These are phyloP conservation scores for Drosophila greeni DNA, from an alignment of 2,888 invertebrate genomes.

Conservation along the genomic window DNA sequence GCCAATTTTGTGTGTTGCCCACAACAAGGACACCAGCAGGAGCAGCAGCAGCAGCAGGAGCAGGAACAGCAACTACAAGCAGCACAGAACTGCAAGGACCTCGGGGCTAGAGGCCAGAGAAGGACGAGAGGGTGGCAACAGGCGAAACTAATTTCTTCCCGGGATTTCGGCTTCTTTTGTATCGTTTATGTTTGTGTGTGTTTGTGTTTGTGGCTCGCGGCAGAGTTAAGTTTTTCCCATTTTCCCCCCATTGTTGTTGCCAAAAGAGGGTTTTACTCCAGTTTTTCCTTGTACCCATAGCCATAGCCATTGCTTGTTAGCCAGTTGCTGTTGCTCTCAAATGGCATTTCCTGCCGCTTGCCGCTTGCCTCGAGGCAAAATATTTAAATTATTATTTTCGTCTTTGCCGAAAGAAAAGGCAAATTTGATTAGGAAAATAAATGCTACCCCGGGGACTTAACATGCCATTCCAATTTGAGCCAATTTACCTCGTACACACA, in stretches of 20 bases:
- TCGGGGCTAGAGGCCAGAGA: constrained; percentile 34
- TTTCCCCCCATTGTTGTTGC: constrained; percentile 34
- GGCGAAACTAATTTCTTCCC: constrained; percentile 66
- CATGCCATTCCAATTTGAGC: constrained; percentile 38
- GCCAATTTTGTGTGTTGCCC: constrained; percentile 50
- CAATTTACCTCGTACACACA: constrained; percentile 23
- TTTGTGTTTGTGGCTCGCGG: constrained; percentile 59
- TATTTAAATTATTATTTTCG: constrained; percentile 67
- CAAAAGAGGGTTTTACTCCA: constrained; percentile 33
- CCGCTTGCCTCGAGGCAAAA: constrained; percentile 36
- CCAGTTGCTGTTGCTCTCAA: constrained; percentile 50
- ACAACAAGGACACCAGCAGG: constrained; percentile 43
- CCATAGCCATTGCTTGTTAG: constrained; percentile 60
- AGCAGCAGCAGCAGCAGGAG: constrained; percentile 9
- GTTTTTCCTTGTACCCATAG: constrained; percentile 36
- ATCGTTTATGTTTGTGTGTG: constrained; percentile 28
- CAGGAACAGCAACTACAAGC: constrained; percentile 26
- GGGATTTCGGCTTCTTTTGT: constrained; percentile 48
- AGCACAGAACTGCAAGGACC: constrained; percentile 47
- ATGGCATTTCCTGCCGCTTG: constrained; percentile 60
- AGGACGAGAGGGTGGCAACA: constrained; percentile 7
- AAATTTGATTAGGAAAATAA: constrained; percentile 66
- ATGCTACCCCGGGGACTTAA: constrained; percentile 46
- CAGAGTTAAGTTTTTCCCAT: constrained; percentile 56
- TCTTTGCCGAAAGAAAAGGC: constrained; percentile 50